A percentile compares a stretch with the other conserved stretches of the same genome.
phyloP scores from a whole-genome alignment of 2,113 vertebrate genomes.

The Odontophorus gujanensis region DNA sequence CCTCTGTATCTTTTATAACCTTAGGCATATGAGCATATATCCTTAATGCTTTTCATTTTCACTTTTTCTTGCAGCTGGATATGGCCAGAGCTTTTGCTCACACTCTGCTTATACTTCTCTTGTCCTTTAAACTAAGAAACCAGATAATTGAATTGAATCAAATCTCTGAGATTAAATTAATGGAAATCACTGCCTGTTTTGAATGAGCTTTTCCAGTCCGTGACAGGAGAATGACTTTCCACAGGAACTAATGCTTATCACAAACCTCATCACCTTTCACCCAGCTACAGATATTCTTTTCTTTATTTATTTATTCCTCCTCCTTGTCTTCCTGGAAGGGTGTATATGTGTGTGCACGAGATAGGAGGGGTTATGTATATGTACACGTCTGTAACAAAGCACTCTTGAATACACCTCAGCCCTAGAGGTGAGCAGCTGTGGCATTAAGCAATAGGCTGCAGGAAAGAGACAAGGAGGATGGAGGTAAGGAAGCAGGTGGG shows the following conservation, averaged over 20 bases:
- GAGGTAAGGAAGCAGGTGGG: not conserved
- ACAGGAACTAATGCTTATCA: not conserved
- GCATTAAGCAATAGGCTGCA: not conserved
- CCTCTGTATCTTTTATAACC: not conserved
- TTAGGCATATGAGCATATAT: not conserved
- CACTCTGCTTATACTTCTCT: not conserved
- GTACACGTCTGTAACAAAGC: not conserved
- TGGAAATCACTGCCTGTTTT: not conserved
- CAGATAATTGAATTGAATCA: not conserved
- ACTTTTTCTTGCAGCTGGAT: not conserved
- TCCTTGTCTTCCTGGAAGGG: not conserved
- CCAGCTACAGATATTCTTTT: not conserved
- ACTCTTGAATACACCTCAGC: not conserved
- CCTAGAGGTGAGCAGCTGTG: not conserved
- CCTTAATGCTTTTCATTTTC: not conserved
- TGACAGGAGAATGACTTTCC: not conserved
- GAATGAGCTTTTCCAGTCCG: not conserved
- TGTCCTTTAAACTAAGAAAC: not conserved
- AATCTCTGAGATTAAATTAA: not conserved
- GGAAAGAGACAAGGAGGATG: not conserved
- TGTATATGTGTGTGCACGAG: not conserved
- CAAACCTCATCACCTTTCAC: not conserved
- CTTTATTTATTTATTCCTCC: not conserved
- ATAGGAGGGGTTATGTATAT: not conserved
- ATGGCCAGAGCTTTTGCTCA: not conserved